phyloP scores from a whole-genome alignment of 2,797 vertebrate species.

The Melanotaenia trifasciata region DNA sequence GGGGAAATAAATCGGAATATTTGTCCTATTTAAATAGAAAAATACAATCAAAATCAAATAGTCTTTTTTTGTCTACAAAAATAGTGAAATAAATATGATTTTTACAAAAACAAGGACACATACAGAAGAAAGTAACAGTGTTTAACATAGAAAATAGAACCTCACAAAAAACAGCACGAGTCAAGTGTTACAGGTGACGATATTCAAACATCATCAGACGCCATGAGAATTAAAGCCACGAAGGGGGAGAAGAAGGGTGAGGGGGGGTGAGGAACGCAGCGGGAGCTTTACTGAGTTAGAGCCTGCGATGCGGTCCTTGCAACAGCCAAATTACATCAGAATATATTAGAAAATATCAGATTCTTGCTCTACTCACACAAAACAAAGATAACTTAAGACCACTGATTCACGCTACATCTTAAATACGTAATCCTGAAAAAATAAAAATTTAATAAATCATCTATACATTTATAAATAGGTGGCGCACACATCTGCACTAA shows the following conservation, averaged over 20 bases:
- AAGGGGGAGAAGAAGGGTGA: too few species aligned
- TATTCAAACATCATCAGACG: conserved; percentile 66
- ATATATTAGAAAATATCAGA: conserved; percentile 77
- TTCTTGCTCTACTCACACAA: conserved; percentile 67
- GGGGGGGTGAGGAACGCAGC: conserved; percentile 3
- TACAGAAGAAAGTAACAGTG: conserved; percentile 89
- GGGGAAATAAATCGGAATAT: conserved; percentile 85
- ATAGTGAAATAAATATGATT: conserved; percentile 99
- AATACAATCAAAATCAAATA: conserved; percentile 99
- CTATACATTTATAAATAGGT: conserved; percentile 89
- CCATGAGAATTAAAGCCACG: conserved; percentile 61
- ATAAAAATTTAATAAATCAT: conserved; percentile 89
- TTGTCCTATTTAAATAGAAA: conserved; percentile 97
- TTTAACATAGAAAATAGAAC: conserved; percentile 92
- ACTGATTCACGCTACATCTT: conserved; percentile 87
- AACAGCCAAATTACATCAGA: conserved; percentile 63
- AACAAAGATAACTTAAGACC: conserved; percentile 80
- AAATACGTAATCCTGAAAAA: conserved; percentile 90
- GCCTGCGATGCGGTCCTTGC: conserved; percentile 8
- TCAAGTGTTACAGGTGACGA: conserved; percentile 83
- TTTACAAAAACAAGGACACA: conserved; percentile 85
- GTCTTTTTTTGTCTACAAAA: conserved; percentile 92
- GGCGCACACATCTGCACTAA: conserved; percentile 82
- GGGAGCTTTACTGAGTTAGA: not conserved
- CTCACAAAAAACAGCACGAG: conserved; percentile 80